Evolutionary conservation across 2,888 invertebrate genomes (phyloP).

Genomic region (Drosophila merina): DNA sequence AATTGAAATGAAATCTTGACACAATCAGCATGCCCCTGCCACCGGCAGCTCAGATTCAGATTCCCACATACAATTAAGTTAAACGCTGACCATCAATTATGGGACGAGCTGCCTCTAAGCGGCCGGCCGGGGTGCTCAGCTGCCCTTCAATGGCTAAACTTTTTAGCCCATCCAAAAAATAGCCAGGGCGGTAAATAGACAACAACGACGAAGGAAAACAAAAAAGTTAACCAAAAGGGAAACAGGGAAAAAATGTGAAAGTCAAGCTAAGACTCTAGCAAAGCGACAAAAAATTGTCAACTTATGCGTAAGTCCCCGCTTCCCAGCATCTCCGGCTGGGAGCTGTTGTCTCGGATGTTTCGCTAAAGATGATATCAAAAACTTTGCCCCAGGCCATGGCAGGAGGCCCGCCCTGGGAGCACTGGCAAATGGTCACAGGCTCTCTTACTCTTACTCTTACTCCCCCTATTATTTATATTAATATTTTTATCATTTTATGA

Average conservation of each 20-base stretch:
- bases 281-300: conserved; percentile 56
- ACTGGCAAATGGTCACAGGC: conserved; percentile 66
- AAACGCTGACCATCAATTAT: conserved; percentile 79
- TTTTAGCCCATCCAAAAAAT: conserved; percentile 63
- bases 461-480: conserved; percentile 68
- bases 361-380: conserved; percentile 60
- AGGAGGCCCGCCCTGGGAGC: conserved; percentile 20
- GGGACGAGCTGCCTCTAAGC: conserved; percentile 40
- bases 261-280: conserved; percentile 16
- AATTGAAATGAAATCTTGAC: conserved; percentile 76
- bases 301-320: conserved; percentile 52
- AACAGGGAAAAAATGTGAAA: conserved; percentile 8
- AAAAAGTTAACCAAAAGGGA: conserved; percentile 3
- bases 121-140: conserved; percentile 45
- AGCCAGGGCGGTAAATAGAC: conserved; percentile 28
- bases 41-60: conserved; percentile 34
- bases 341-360: conserved; percentile 35
- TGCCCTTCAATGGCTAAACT: conserved; percentile 65
- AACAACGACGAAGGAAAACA: conserved; percentile 13
- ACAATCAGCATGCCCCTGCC: conserved; percentile 66
- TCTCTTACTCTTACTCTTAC: conserved; percentile 47
- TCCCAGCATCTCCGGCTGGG: not conserved
- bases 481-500: conserved; percentile 72
- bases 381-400: conserved; percentile 42
- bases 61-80: conserved; percentile 74